Percentiles rank a stretch among this genome's conserved stretches.
Conservation (phyloP, 1,140 invertebrate species). For the Vanessa tameamea region DNA sequence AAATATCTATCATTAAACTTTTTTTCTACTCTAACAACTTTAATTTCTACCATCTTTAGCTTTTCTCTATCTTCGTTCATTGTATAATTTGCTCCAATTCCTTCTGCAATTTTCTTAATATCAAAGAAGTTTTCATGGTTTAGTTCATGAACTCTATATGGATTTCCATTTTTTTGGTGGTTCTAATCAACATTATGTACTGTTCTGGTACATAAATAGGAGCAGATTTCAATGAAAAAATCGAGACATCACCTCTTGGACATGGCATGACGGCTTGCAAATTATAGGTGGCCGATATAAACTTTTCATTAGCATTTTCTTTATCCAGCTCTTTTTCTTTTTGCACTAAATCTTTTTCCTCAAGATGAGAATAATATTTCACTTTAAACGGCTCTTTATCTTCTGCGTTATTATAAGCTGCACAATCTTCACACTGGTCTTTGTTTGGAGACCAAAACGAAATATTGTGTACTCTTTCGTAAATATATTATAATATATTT, state of each 20-base stretch:
- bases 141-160: background rate
- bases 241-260: slow-evolving; percentile 47
- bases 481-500: too few relatives aligned
- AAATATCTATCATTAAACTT: too few relatives aligned
- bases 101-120: background rate
- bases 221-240: slow-evolving; percentile 51
- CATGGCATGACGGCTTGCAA: slow-evolving; percentile 52
- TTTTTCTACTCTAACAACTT: too few relatives aligned
- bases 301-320: slow-evolving; percentile 42
- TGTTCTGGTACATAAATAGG: slow-evolving; percentile 55
- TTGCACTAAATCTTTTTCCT: slow-evolving; percentile 21
- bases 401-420: too few relatives aligned
- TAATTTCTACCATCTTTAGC: too few relatives aligned
- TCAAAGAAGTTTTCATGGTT: background rate
- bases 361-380: slow-evolving; percentile 22
- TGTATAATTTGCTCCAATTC: background rate
- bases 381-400: slow-evolving; percentile 48
- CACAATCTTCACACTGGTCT: too few relatives aligned
- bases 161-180: slow-evolving; percentile 41
- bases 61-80: background rate
- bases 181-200: slow-evolving; percentile 44
- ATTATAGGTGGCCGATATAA: slow-evolving; percentile 46
- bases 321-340: slow-evolving; percentile 42
- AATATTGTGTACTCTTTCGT: too few relatives aligned
- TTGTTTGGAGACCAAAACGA: too few relatives aligned